These are phyloP conservation scores for Stenichneumon culpator DNA, from an alignment of 2,888 invertebrate species.

Conservation along the genomic window DNA sequence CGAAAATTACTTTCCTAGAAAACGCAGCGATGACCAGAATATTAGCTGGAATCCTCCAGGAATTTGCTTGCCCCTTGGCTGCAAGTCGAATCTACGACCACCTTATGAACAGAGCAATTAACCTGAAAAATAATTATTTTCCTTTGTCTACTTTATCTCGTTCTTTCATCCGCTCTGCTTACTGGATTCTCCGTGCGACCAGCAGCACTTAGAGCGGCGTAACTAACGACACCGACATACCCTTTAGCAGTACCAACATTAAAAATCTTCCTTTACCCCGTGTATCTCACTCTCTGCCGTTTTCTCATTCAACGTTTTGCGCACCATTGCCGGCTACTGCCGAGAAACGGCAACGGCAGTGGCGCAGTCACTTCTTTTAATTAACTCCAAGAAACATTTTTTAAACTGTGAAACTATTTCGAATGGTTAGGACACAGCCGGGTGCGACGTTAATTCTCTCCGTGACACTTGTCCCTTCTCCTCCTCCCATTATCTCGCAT, in stretches of 20 bases:
- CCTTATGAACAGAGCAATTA: conserved; percentile 78
- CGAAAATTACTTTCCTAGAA: neutral
- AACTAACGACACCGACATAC: conserved; percentile 25
- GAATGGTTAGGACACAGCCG: conserved; percentile 33
- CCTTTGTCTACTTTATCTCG: conserved; percentile 38
- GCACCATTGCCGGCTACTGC: conserved; percentile 49
- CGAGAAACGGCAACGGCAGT: conserved; percentile 44
- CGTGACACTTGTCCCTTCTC: neutral
- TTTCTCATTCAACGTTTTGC: conserved; percentile 19
- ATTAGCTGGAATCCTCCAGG: conserved; percentile 31
- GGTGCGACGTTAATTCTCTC: conserved; percentile 7
- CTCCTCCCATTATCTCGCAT: conserved; percentile 58
- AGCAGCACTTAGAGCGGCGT: neutral
- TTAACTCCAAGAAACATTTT: conserved; percentile 81
- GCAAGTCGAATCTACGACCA: conserved; percentile 23
- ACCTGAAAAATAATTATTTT: conserved; percentile 79
- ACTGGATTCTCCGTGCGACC: conserved; percentile 20
- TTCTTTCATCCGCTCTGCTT: conserved; percentile 36
- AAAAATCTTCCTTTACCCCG: conserved; percentile 18
- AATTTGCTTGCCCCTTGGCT: neutral
- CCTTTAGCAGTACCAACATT: conserved; percentile 39
- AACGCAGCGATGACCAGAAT: conserved; percentile 1
- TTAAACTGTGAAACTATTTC: conserved; percentile 79
- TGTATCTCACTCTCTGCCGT: conserved; percentile 30
- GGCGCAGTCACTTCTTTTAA: conserved; percentile 75